These are phyloP conservation scores for Willisornis vidua DNA, from an alignment of 2,113 vertebrate genomes.

Conservation along the genomic window DNA sequence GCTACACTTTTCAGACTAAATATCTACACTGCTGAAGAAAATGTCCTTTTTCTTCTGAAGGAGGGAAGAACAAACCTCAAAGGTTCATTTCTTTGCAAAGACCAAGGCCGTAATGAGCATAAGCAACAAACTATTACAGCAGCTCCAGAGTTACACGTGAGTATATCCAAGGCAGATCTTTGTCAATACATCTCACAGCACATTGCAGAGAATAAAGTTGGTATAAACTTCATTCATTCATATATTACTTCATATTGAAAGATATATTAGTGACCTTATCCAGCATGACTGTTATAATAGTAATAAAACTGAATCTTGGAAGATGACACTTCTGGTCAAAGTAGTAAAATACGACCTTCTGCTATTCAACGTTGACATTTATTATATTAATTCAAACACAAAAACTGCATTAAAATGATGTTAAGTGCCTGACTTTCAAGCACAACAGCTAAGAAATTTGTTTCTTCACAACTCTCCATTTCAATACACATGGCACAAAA, in stretches of 20 bases:
- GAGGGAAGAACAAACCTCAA: background rate
- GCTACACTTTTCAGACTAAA: conserved; percentile 3
- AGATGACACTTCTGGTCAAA: conserved; percentile 80
- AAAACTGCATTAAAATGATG: conserved; percentile 76
- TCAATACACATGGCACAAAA: background rate
- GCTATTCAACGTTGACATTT: conserved; percentile 78
- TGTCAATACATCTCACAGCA: conserved; percentile 61
- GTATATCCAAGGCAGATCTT: conserved; percentile 4
- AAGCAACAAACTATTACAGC: background rate
- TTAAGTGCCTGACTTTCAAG: conserved; percentile 60
- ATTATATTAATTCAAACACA: conserved; percentile 79
- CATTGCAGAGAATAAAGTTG: conserved; percentile 66
- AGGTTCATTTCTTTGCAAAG: conserved; percentile 26
- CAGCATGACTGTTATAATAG: conserved; percentile 73
- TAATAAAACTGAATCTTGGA: conserved; percentile 79
- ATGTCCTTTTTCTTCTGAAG: conserved; percentile 42
- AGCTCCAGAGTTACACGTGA: conserved; percentile 18
- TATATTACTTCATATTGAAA: conserved; percentile 73
- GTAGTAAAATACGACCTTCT: conserved; percentile 83
- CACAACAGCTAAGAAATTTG: conserved; percentile 50
- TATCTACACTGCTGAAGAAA: conserved; percentile 31
- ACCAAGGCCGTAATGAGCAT: conserved; percentile 18
- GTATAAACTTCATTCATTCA: conserved; percentile 70
- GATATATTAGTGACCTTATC: conserved; percentile 83
- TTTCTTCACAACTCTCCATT: background rate